A percentile compares a stretch with the other conserved stretches of the same genome.
These are phyloP conservation scores for Onychomys arenicola DNA, from an alignment of 2,797 vertebrate species.

Conservation along the genomic window DNA sequence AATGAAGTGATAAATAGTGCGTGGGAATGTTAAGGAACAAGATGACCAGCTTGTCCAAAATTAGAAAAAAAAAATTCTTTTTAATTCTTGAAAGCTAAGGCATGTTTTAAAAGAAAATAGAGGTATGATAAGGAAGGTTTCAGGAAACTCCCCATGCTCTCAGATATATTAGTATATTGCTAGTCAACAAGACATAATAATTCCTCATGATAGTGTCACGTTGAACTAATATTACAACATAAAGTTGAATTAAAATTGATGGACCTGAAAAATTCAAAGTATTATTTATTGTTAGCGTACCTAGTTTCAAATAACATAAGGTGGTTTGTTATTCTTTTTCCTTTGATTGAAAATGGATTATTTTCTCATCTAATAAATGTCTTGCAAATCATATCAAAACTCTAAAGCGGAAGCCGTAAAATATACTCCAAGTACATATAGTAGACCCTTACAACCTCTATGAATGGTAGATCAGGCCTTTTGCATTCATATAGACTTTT, in stretches of 20 bases:
- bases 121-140: neutral
- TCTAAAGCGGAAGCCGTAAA: too few relatives aligned
- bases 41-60: neutral
- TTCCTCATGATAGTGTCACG: conserved; percentile 45
- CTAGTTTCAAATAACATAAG: neutral
- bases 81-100: neutral
- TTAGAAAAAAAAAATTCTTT: too few relatives aligned
- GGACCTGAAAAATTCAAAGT: conserved; percentile 61
- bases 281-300: conserved; percentile 15
- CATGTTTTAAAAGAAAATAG: neutral
- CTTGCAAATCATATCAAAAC: too few relatives aligned
- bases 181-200: conserved; percentile 57
- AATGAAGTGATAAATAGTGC: neutral
- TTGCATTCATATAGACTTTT: too few relatives aligned
- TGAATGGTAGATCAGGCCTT: too few relatives aligned
- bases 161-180: neutral
- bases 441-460: too few relatives aligned
- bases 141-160: conserved; percentile 37
- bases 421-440: too few relatives aligned
- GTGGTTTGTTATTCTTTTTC: too few relatives aligned
- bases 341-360: too few relatives aligned
- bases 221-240: conserved; percentile 28
- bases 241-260: conserved; percentile 47
- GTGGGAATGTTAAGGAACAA: neutral
- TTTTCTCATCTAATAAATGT: too few relatives aligned